Percentiles rank a stretch among this genome's conserved stretches.
Evolutionary conservation across 2,113 vertebrate species (phyloP).

Genomic region (Jaculus jaculus): DNA sequence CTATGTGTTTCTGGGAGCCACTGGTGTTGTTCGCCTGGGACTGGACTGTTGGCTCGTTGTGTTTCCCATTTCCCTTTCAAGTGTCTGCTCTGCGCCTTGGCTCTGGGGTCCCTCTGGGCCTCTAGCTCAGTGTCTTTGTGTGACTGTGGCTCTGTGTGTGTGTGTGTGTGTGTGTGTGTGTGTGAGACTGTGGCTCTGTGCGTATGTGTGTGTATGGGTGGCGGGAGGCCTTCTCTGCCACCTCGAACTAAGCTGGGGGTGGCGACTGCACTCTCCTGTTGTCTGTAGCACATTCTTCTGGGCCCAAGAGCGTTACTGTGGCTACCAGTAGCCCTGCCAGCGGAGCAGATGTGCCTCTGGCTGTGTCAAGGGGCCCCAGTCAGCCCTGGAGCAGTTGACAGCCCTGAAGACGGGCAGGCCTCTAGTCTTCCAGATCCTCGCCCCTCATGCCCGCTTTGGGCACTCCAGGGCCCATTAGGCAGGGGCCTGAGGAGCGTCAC

Average conservation of each 20-base stretch:
- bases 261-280: constrained; percentile 88
- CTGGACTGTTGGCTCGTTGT: neutral
- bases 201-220: rapidly evolving
- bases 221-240: neutral
- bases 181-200: neutral
- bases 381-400: neutral
- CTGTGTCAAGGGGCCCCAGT: constrained; percentile 65
- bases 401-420: neutral
- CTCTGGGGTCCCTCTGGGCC: neutral
- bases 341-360: constrained; percentile 92
- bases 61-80: neutral
- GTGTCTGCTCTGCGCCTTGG: neutral
- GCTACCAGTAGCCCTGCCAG: constrained; percentile 91
- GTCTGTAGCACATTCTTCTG: constrained; percentile 91
- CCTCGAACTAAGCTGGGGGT: constrained; percentile 32
- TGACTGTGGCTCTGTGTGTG: neutral
- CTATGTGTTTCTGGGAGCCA: no score
- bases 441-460: neutral
- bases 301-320: constrained; percentile 89
- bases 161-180: rapidly evolving
- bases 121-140: neutral
- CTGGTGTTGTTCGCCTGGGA: neutral
- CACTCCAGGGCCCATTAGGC: neutral
- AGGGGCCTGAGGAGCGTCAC: neutral
- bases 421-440: neutral